Evolutionary conservation across 2,888 invertebrate species (phyloP), one percentile per base, ranked within the genome.

Genomic region (Drosophila pegasa): DNA sequence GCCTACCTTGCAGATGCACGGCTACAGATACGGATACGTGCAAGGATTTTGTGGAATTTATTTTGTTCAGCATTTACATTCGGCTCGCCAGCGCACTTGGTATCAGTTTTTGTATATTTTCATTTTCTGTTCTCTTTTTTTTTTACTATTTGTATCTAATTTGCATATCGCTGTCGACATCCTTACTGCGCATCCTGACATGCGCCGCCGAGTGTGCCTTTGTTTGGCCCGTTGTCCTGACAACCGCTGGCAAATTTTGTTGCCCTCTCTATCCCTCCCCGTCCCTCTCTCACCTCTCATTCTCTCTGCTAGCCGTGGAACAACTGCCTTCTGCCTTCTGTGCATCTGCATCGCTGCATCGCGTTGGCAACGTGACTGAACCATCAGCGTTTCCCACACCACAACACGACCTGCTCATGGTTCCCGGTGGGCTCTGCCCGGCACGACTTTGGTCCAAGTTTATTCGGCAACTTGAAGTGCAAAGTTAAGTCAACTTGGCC

Each of bases 111-210:
- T 35, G 7, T 18, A 37, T 2, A 20, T 54, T 57, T 59, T n/a
- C n/a, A n/a, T n/a, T n/a, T n/a, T n/a, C n/a, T n/a, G n/a, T n/a
- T n/a, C n/a, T n/a, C n/a, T 54, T 58, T 47, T 52, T 50, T 52
- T 50, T 81, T 75, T 85, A 86, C 76, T 86, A 87, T 85, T 88
- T 87, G 85, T 89, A 88, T 88, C 89, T 89, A 89, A 89, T 89
- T 89, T 89, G 89, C 89, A 89, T 89, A 89, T 88, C 87, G 81
- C 79, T 70, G 81, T 70, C 79, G 74, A 69, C 75, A 74, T 72
- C 71, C 72, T 59, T 16, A 64, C 54, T 40, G 73, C 76, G 76
- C 76, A 83, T 82, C 83, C 83, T 83, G 78, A 72, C 78, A 80
- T 75, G 80, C 70, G 64, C 60, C 50, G 69, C 70, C 59, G 71